Conservation (phyloP, 2,113 vertebrate genomes). For the Proterorhinus semilunaris region DNA sequence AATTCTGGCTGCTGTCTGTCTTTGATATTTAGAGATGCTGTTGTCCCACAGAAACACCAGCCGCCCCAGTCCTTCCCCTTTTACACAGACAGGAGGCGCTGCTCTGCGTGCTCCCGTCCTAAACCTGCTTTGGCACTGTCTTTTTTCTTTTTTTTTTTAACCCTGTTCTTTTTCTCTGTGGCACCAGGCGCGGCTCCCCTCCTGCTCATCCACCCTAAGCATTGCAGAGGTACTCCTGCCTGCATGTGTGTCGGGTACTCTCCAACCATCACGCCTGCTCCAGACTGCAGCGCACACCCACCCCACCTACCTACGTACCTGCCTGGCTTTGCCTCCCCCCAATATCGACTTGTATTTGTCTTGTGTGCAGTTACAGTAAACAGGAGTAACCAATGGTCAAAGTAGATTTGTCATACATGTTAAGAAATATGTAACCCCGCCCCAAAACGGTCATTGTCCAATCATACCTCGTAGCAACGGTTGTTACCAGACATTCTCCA, state of each 20-base stretch:
- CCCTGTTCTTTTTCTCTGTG: slow-evolving; percentile 77
- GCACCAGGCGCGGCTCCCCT: slow-evolving; percentile 99
- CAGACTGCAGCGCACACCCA: slow-evolving; percentile 70
- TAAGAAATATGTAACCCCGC: no score
- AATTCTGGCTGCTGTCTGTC: slow-evolving; percentile 65
- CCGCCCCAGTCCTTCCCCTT: slow-evolving; percentile 36
- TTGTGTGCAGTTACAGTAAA: slow-evolving; percentile 17
- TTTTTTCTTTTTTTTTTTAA: slow-evolving; percentile 74
- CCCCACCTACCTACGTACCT: slow-evolving; percentile 31
- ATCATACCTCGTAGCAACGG: no score
- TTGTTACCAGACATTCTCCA: no score
- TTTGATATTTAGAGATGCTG: slow-evolving; percentile 44
- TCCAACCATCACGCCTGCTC: slow-evolving; percentile 31
- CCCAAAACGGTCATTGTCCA: no score
- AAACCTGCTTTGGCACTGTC: slow-evolving; percentile 55
- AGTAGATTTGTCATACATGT: no score
- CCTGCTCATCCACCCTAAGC: slow-evolving; percentile 99
- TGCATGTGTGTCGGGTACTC: slow-evolving; percentile 85
- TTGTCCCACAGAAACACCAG: slow-evolving; percentile 58
- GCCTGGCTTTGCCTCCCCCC: slow-evolving; percentile 75
- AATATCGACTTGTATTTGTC: slow-evolving; percentile 10
- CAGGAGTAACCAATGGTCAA: background rate
- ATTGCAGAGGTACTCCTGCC: slow-evolving; percentile 99
- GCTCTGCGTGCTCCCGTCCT: slow-evolving; percentile 61
- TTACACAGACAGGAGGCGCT: slow-evolving; percentile 61